These are phyloP conservation scores for Gasterosteus aculeatus DNA, from an alignment of 2,113 vertebrate genomes.

Conservation along the genomic window DNA sequence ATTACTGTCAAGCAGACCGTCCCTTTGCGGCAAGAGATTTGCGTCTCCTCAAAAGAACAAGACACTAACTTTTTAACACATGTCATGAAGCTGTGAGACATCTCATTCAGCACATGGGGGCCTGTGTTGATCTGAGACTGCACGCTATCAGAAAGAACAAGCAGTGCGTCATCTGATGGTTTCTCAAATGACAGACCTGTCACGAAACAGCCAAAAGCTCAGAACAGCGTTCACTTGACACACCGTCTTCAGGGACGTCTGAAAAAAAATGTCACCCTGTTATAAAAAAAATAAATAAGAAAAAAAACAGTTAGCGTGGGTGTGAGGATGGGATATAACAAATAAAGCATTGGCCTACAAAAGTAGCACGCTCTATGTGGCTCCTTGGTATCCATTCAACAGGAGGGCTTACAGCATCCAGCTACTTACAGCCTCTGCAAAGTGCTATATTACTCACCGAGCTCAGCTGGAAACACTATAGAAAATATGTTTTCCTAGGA, in stretches of 20 bases:
- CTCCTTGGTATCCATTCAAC: slow-evolving; percentile 72
- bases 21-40: slow-evolving; percentile 69
- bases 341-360: slow-evolving; percentile 68
- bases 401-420: slow-evolving; percentile 72
- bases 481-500: slow-evolving; percentile 78
- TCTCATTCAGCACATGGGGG: slow-evolving; percentile 72
- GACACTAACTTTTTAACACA: slow-evolving; percentile 77
- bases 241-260: slow-evolving; percentile 52
- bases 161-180: slow-evolving; percentile 51
- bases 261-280: slow-evolving; percentile 38
- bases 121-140: slow-evolving; percentile 69
- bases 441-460: slow-evolving; percentile 76
- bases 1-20: slow-evolving; percentile 67
- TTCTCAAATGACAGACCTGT: slow-evolving; percentile 61
- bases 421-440: slow-evolving; percentile 71
- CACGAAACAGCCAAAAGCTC: slow-evolving; percentile 59
- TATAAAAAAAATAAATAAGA: slow-evolving; percentile 26
- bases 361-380: slow-evolving; percentile 65
- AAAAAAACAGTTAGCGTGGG: slow-evolving; percentile 30
- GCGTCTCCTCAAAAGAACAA: slow-evolving; percentile 70
- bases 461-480: slow-evolving; percentile 79
- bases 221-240: slow-evolving; percentile 62
- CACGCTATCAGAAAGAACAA: slow-evolving; percentile 61
- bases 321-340: slow-evolving; percentile 61
- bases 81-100: slow-evolving; percentile 76